Evolutionary conservation across 1,140 invertebrate species (phyloP), one percentile per base, ranked within the genome.

Genomic region (Anadara kagoshimensis): DNA sequence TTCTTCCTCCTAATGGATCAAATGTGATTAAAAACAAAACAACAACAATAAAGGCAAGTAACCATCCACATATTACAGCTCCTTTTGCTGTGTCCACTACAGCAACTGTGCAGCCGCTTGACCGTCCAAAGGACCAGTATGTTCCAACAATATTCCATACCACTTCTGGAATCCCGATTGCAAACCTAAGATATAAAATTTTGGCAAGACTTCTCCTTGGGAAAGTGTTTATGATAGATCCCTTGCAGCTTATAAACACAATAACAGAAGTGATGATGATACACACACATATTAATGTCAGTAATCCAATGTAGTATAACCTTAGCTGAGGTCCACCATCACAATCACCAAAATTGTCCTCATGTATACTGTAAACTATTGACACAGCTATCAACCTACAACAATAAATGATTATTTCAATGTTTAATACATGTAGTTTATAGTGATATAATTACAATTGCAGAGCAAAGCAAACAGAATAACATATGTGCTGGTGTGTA

Each of bases 41-140:
- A 24, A 96, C 89, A 0, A 94, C 93, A 1, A 95, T 87, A 0
- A 92, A 92, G 56, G 95, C 91, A 26, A 95, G 89, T 26, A 94
- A 91, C 95, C 95, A 96, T 81, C 95, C 94, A 83, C 93, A 94
- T 45, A 95, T 91, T 0, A 95, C 94, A 65, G 95, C 90, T 65
- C 93, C 93, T 71, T 79, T 83, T 11, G 80, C 78, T 5, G 81
- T 80, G 65, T 66, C 68, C 45, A 84, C 81, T 20, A 87, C 83
- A 65, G 63, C 44, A 36, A 29, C 58, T 44, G 79, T 79, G 80
- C 83, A 88, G 41, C 73, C 81, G 72, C 61, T 83, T 43, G 75
- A 76, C 65, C 59, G 76, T 36, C 78, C 90, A 84, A 95, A 94
- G 49, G 94, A 92, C 94, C 95, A 96, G 82, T 95, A 91, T 5